A percentile compares a stretch with the other conserved stretches of the same genome.
Conservation (phyloP, 2,888 invertebrate species). For the Nymphalis polychloros region DNA sequence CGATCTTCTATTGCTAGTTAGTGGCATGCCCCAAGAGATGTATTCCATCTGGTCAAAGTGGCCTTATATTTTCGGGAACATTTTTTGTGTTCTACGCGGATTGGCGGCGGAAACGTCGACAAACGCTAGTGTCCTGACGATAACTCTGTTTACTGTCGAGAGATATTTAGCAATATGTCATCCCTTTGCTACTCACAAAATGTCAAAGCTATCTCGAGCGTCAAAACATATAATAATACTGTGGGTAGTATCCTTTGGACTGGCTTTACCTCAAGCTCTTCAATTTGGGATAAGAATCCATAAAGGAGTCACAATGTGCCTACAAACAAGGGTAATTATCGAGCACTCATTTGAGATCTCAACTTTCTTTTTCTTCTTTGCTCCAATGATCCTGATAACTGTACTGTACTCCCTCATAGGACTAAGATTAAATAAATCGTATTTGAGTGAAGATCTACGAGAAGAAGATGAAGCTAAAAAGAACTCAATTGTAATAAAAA, state of each 20-base stretch:
- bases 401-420: conserved; percentile 87
- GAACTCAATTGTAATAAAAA: conserved; percentile 50
- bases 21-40: conserved; percentile 92
- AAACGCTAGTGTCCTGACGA: conserved; percentile 89
- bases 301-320: conserved; percentile 69
- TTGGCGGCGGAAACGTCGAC: conserved; percentile 90
- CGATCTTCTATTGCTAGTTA: conserved; percentile 88
- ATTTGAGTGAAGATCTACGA: conserved; percentile 54
- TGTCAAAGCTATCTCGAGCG: conserved; percentile 93
- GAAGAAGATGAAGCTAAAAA: conserved; percentile 51
- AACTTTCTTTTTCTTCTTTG: conserved; percentile 86
- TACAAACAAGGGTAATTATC: conserved; percentile 76
- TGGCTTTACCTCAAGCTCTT: conserved; percentile 87
- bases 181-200: conserved; percentile 87
- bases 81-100: conserved; percentile 89
- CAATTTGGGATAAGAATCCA: conserved; percentile 69
- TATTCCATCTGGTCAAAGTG: conserved; percentile 89
- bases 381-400: conserved; percentile 88
- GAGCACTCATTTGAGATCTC: conserved; percentile 87
- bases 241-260: conserved; percentile 89
- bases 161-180: conserved; percentile 84
- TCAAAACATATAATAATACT: conserved; percentile 89
- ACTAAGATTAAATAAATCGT: conserved; percentile 80
- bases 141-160: conserved; percentile 92
- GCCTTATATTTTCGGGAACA: conserved; percentile 89